Percentiles rank a stretch among this genome's conserved stretches.
Evolutionary conservation across 2,888 invertebrate genomes (phyloP).

Genomic region (Heliconius charithonia): DNA sequence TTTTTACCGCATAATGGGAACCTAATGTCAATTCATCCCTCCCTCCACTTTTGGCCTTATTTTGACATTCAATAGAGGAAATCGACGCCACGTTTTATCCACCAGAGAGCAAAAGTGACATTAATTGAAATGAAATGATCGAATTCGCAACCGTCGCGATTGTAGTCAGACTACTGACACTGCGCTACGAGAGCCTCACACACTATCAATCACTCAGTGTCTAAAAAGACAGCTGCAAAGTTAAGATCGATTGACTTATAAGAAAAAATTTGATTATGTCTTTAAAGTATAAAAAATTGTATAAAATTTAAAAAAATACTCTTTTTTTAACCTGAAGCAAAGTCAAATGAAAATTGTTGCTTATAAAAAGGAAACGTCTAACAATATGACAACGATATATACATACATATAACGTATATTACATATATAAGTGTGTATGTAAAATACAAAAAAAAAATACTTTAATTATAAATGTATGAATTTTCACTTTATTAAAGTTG

Average conservation of each 20-base stretch:
- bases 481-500: neutral
- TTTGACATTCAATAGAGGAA: neutral
- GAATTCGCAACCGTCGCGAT: neutral
- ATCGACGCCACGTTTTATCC: neutral
- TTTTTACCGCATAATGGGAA: no score
- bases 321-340: neutral
- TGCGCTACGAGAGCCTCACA: no score
- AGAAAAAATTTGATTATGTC: no score
- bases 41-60: no score
- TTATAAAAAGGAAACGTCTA: neutral
- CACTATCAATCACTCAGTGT: no score
- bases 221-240: no score
- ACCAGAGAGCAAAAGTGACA: neutral
- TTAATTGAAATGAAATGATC: neutral
- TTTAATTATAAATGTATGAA: neutral
- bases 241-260: no score
- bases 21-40: no score
- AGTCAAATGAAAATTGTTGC: neutral
- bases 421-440: neutral
- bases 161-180: no score
- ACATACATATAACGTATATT: neutral
- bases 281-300: no score
- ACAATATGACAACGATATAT: neutral
- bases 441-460: neutral
- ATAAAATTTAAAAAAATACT: neutral